Evolutionary conservation across 1,140 invertebrate species (phyloP).

Genomic region (Centruroides sculpturatus): DNA sequence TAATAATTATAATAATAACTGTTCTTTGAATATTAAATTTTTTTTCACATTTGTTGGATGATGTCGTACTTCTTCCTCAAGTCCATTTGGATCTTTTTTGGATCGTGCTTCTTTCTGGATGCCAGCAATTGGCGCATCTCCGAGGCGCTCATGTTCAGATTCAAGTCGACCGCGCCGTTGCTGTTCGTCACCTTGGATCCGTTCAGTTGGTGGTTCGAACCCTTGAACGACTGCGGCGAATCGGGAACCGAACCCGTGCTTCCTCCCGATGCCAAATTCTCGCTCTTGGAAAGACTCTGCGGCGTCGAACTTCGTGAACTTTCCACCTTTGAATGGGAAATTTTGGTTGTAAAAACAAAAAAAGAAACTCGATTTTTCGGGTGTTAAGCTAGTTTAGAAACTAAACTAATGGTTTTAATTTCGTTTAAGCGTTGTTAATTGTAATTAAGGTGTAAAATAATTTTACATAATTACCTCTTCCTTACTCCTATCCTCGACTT

Average conservation of each 20-base stretch:
- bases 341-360: too few relatives aligned
- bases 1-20: too few relatives aligned
- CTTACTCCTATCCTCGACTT: too few relatives aligned
- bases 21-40: too few relatives aligned
- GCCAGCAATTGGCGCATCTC: conserved; percentile 71
- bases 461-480: too few relatives aligned
- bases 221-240: conserved; percentile 8
- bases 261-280: neutral
- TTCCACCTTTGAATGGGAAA: neutral
- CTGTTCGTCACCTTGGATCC: neutral
- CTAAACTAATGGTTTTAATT: too few relatives aligned
- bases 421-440: too few relatives aligned
- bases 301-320: conserved; percentile 15
- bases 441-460: too few relatives aligned
- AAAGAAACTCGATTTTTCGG: too few relatives aligned
- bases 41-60: conserved; percentile 60
- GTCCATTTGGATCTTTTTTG: conserved; percentile 72
- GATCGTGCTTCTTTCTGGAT: conserved; percentile 68
- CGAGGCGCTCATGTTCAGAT: conserved; percentile 71
- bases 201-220: conserved; percentile 6
- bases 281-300: neutral
- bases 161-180: conserved; percentile 30
- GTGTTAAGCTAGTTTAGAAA: too few relatives aligned
- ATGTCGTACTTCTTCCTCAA: conserved; percentile 84
- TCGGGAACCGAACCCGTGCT: conserved; percentile 7